Evolutionary conservation across 2,797 vertebrate species (phyloP).

Genomic region (Eulemur rubriventer): DNA sequence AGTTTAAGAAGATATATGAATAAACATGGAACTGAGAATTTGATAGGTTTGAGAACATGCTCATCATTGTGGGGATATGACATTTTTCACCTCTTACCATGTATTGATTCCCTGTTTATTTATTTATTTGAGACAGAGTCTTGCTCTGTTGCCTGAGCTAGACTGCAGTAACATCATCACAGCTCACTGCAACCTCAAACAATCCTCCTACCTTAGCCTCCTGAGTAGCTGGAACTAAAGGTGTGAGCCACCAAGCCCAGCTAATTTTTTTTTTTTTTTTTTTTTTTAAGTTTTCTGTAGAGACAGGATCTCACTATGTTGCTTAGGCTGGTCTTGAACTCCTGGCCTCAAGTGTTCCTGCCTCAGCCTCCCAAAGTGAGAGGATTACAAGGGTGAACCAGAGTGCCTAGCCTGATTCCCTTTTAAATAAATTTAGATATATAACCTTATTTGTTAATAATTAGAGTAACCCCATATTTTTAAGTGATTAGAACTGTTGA

Average conservation of each 20-base stretch:
- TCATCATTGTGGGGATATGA: background rate
- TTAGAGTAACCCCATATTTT: background rate
- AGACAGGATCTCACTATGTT: background rate
- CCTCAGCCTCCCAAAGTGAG: background rate
- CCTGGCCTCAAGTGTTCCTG: background rate
- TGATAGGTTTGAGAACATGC: background rate
- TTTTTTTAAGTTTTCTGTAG: background rate
- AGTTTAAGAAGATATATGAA: background rate
- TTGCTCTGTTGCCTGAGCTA: too few species aligned
- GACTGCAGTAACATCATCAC: too few species aligned
- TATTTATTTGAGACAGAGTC: too few species aligned
- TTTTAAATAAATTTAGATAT: background rate
- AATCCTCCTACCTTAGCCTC: background rate
- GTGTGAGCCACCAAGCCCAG: background rate
- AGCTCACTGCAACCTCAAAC: background rate
- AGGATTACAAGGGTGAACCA: background rate
- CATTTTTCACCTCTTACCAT: background rate
- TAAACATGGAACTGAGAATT: background rate
- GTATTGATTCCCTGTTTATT: background rate
- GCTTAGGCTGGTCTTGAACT: background rate
- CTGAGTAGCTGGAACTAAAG: background rate
- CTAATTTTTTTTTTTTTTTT: background rate
- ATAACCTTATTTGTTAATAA: background rate
- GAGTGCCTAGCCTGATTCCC: background rate
- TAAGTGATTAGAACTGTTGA: background rate